These are phyloP conservation scores for Apotomis capreana DNA, from an alignment of 2,888 invertebrate genomes.

Conservation along the genomic window DNA sequence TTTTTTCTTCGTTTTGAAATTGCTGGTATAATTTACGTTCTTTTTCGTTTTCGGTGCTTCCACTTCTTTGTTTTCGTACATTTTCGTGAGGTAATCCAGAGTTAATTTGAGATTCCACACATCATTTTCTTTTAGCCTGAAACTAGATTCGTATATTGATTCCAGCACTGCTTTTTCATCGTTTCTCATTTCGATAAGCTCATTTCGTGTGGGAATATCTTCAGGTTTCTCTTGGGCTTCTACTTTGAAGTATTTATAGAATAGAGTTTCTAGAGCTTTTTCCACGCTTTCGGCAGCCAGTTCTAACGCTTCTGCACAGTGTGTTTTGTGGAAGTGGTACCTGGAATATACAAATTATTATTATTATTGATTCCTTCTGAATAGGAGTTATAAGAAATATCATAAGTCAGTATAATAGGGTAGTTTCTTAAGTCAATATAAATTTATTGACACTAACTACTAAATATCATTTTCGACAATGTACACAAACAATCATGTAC, in stretches of 20 bases:
- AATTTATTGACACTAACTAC: too few relatives aligned
- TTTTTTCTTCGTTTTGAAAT: conserved; percentile 77
- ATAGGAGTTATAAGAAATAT: too few relatives aligned
- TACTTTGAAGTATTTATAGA: conserved; percentile 86
- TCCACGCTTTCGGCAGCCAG: conserved; percentile 87
- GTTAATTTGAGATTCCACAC: conserved; percentile 88
- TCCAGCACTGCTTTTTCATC: conserved; percentile 90
- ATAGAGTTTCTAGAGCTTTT: conserved; percentile 87
- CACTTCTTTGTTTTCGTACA: conserved; percentile 80
- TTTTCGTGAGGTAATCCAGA: conserved; percentile 85
- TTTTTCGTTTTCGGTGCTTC: conserved; percentile 72
- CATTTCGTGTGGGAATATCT: conserved; percentile 74
- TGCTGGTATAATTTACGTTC: conserved; percentile 68
- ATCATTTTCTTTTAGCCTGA: conserved; percentile 87
- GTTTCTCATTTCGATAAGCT: conserved; percentile 85
- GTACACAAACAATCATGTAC: too few relatives aligned
- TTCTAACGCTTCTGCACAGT: conserved; percentile 89
- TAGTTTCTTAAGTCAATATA: too few relatives aligned
- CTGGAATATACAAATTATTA: conserved; percentile 65
- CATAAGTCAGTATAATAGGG: too few relatives aligned
- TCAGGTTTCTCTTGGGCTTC: conserved; percentile 67
- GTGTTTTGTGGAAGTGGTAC: conserved; percentile 89
- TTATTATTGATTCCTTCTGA: background rate
- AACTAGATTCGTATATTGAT: conserved; percentile 89
- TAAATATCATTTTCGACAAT: too few relatives aligned